Base-by-base conservation (phyloP, 2,888 invertebrate species). In the Lissonota sp. region DNA sequence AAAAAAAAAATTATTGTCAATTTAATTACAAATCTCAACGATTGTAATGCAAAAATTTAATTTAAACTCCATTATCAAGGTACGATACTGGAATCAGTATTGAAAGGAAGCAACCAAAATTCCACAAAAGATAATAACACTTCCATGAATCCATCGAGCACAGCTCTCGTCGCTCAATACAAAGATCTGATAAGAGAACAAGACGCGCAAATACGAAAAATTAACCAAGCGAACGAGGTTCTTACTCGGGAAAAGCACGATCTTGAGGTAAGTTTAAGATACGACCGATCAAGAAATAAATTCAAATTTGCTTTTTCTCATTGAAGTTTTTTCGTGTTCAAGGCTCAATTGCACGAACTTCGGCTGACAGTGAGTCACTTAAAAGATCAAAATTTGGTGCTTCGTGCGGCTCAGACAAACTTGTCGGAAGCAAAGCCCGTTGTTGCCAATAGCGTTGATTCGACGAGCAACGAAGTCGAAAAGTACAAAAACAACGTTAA, bases 101-200 rank as follows among this genome's bases (percentile, higher is more conserved):
- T 90, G 62, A 90, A 91, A 57, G 87, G 86, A 57, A 90, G 87
- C 78, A 89, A 86, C 57, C 80, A 80, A 5, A 84, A 88, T 44
- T 80, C 86, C 0, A 82, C 85, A 12, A 89, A 86, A 77, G 89
- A 90, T 75, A 85, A 88, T 42, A 79, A 84, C 6, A 83, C 87
- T 58, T 83, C 85, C 51, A 83, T 89, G 79, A 86, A 85, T 55
- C 86, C 89, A 51, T 74, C 88, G 3, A 90, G 89, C 80, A 89
- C 90, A 4, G 89, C 89, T 71, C 81, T 93, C 44, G 93, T 97
- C 53, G 93, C 95, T 39, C 97, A 98, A 92, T 98, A 98, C 93
- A 98, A 98, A 93, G 95, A 96, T 80, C 94, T 99, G 70, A 99
- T 99, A 86, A 94, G 98, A 80, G 97, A 98, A 87, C 98, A 99